phyloP scores from a whole-genome alignment of 2,113 vertebrate genomes.

The Synchiropus splendidus region DNA sequence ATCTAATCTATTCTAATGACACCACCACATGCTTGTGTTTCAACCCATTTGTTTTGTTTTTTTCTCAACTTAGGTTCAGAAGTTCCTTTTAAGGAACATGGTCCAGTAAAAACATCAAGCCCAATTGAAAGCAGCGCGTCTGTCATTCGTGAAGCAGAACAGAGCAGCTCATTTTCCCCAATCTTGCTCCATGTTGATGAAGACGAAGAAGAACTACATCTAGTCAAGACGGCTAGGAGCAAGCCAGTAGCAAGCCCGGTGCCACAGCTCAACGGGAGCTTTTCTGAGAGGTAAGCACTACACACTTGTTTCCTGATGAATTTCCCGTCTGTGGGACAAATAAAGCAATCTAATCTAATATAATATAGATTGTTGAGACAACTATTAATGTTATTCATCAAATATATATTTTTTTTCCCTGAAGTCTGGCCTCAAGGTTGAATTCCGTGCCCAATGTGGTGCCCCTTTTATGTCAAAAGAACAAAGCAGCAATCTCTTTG shows the following conservation, averaged over 20 bases:
- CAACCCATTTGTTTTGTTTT: too few species aligned
- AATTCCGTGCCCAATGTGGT: too few species aligned
- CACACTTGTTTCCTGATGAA: too few species aligned
- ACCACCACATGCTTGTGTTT: too few species aligned
- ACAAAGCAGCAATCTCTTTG: too few species aligned
- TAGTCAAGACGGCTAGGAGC: not conserved
- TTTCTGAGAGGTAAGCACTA: conserved; percentile 12
- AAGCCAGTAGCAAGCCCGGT: not conserved
- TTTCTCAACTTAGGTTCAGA: conserved; percentile 29
- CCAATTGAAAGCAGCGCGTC: conserved; percentile 30
- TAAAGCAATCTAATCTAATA: not conserved
- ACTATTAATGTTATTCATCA: too few species aligned
- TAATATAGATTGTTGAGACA: not conserved
- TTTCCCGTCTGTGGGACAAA: too few species aligned
- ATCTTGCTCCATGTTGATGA: conserved; percentile 38
- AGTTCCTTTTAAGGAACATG: conserved; percentile 18
- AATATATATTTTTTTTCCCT: too few species aligned
- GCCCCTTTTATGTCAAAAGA: too few species aligned
- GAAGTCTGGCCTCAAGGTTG: too few species aligned
- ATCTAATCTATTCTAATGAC: too few species aligned
- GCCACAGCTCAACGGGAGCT: not conserved
- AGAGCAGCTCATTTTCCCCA: conserved; percentile 20
- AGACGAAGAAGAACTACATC: not conserved
- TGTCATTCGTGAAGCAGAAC: not conserved
- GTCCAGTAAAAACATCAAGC: conserved; percentile 57